Evolutionary conservation across 2,113 vertebrate genomes (phyloP).

Genomic region (Eira barbara): DNA sequence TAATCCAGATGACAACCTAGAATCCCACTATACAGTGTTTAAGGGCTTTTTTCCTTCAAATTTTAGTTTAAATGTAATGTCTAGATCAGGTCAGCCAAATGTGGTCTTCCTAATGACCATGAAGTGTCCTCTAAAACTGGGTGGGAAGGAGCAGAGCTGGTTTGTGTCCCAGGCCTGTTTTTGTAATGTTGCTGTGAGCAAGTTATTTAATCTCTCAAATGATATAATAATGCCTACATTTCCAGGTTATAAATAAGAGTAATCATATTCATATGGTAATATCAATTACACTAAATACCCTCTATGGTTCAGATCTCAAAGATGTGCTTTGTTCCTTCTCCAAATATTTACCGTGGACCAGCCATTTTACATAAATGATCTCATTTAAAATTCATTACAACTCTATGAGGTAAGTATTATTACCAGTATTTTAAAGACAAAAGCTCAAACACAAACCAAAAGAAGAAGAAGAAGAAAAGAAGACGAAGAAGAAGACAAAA

Average conservation of each 20-base stretch:
- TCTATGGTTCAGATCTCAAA: conserved; percentile 5
- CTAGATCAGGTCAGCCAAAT: not conserved
- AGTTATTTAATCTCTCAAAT: conserved; percentile 10
- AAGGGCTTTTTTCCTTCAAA: not conserved
- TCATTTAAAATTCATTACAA: conserved; percentile 36
- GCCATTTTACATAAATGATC: not conserved
- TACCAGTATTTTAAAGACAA: conserved; percentile 44
- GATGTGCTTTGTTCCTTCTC: conserved; percentile 3
- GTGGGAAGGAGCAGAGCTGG: not conserved
- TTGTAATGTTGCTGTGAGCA: not conserved
- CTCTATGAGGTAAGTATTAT: not conserved
- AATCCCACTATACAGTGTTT: not conserved
- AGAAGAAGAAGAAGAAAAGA: not conserved
- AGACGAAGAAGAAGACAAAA: conserved; percentile 12
- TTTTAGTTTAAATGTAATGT: conserved; percentile 29
- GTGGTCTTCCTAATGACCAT: not conserved
- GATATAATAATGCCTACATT: not conserved
- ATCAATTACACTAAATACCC: conserved; percentile 25
- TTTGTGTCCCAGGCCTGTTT: not conserved
- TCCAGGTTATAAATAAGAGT: not conserved
- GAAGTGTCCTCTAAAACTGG: not conserved
- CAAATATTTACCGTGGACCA: conserved; percentile 31
- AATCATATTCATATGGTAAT: not conserved
- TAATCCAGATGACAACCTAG: not conserved
- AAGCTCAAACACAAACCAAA: not conserved